phyloP scores from a whole-genome alignment of 2,888 invertebrate species.

The Rhorus exstirpatorius region DNA sequence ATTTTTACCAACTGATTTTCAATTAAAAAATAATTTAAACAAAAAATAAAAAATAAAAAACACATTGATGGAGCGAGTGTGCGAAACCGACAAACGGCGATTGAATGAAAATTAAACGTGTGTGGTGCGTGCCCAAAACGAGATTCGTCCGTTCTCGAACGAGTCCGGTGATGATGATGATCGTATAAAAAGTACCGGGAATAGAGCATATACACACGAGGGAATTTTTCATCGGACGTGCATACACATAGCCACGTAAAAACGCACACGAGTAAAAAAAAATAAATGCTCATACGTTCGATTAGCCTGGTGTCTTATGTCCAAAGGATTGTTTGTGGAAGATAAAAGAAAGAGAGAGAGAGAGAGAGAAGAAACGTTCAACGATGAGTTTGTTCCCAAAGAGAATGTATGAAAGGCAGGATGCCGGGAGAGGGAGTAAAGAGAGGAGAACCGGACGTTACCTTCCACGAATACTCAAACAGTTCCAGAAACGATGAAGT shows the following conservation, averaged over 20 bases:
- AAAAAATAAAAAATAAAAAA: background rate
- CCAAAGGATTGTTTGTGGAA: slow-evolving; percentile 36
- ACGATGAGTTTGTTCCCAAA: slow-evolving; percentile 31
- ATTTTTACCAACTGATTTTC: background rate
- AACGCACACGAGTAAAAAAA: background rate
- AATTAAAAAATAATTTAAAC: background rate
- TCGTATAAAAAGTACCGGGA: slow-evolving; percentile 12
- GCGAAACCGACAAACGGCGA: slow-evolving; percentile 20
- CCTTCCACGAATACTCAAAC: slow-evolving; percentile 80
- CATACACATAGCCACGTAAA: slow-evolving; percentile 3
- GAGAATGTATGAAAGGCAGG: slow-evolving; percentile 80
- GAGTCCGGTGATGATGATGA: slow-evolving; percentile 38
- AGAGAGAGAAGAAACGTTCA: slow-evolving; percentile 51
- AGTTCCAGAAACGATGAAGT: slow-evolving; percentile 84
- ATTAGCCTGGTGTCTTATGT: slow-evolving; percentile 47
- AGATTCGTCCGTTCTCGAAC: slow-evolving; percentile 13
- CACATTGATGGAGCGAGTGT: slow-evolving; percentile 4
- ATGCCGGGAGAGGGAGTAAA: slow-evolving; percentile 73
- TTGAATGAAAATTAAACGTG: slow-evolving; percentile 64
- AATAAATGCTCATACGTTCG: slow-evolving; percentile 35
- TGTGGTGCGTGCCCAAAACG: slow-evolving; percentile 56
- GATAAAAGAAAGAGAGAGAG: slow-evolving; percentile 38
- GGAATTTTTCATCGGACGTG: background rate
- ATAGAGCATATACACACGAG: background rate
- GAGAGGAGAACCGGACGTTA: slow-evolving; percentile 81